These are phyloP conservation scores for Aphodius granarius DNA, from an alignment of 2,888 invertebrate genomes.

Conservation along the genomic window DNA sequence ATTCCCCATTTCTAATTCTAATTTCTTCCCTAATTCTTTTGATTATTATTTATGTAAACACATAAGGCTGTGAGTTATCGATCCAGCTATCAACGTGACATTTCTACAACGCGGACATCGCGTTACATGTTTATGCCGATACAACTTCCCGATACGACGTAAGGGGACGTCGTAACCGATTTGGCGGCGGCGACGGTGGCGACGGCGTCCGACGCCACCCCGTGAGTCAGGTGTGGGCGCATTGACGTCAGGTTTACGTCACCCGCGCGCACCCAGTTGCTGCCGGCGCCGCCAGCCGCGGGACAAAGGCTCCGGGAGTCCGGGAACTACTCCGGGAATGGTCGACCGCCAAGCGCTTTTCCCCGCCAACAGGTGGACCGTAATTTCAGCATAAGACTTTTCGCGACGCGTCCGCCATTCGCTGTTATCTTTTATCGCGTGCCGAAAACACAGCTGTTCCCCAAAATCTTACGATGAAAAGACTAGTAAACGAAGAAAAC, in stretches of 20 bases:
- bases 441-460: too few species aligned
- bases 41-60: too few species aligned
- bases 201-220: too few species aligned
- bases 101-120: background rate
- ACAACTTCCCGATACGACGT: background rate
- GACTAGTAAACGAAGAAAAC: too few species aligned
- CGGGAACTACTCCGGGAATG: background rate
- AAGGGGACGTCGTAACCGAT: background rate
- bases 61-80: background rate
- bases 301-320: background rate
- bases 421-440: background rate
- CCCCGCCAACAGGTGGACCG: slow-evolving; percentile 23
- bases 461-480: too few species aligned
- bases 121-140: background rate
- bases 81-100: background rate
- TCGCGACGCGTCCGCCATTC: background rate
- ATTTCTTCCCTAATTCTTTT: too few species aligned
- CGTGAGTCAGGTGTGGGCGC: slow-evolving; percentile 33
- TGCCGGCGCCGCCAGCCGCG: background rate
- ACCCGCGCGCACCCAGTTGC: slow-evolving; percentile 28
- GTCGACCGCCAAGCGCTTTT: background rate
- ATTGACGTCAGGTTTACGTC: slow-evolving; percentile 41
- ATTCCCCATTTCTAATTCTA: too few species aligned
- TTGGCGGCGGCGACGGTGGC: background rate
- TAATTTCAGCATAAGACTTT: slow-evolving; percentile 15